Base-by-base conservation (phyloP, 2,888 invertebrate species). In the Acanthosepion pharaonis region DNA sequence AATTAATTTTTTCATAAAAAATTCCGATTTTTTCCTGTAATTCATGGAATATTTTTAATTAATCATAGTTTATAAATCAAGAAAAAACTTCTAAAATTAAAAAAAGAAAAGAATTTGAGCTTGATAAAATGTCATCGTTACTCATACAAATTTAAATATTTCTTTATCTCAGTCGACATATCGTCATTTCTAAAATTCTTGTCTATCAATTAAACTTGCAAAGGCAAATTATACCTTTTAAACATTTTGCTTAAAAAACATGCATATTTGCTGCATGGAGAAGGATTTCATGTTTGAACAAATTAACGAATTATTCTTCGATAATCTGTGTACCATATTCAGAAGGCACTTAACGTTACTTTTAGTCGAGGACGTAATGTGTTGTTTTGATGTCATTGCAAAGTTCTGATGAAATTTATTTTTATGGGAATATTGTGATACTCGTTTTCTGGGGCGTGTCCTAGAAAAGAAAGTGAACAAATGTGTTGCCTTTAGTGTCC, bases 351-450 rank as follows among this genome's bases (percentile, higher is more conserved):
- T n/a, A 78, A n/a, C 11, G n/a, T 78, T 15, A 78, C n/a, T 78
- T 33, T 11, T 33, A 15, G 78, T 78, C 18, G n/a, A n/a, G 78
- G 78, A 78, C 15, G 78, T 33, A 18, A n/a, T 33, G 18, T n/a
- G 9, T 78, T 5, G 18, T n/a, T n/a, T 78, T 11, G n/a, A n/a
- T 33, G 78, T n/a, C 78, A 78, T n/a, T n/a, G 78, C 33, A 78
- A n/a, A 78, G 23, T 78, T 18, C 78, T 18, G 78, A 78, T 78
- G n/a, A 78, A 78, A 78, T 33, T 59, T 11, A 78, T 28, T 78
- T 78, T 78, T 78, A 78, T 78, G 78, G n/a, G 78, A n/a, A 78
- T 78, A 78, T 78, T 78, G 78, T 78, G 78, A 78, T 78, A 78
- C 33, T 78, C 5, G 33, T 78, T n/a, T 78, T n/a, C n/a, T n/a